A percentile compares a stretch with the other conserved stretches of the same genome.
phyloP scores from a whole-genome alignment of 2,797 vertebrate genomes.

The Etheostoma nigrum region DNA sequence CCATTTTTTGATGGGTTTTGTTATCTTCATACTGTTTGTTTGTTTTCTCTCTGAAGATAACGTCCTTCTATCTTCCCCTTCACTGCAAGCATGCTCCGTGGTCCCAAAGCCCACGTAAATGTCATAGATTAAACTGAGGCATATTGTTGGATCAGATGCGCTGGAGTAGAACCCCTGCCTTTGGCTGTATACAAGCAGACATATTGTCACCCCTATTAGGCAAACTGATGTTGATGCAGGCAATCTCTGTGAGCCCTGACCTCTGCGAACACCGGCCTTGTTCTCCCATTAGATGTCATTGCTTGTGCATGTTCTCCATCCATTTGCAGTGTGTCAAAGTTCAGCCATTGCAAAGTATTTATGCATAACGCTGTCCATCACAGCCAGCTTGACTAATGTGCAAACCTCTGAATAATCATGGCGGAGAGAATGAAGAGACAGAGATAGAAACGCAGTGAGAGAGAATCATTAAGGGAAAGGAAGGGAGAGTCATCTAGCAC shows the following conservation, averaged over 20 bases:
- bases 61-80: constrained; percentile 35
- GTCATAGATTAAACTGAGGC: constrained; percentile 64
- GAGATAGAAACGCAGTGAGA: constrained; percentile 34
- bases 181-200: constrained; percentile 53
- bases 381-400: constrained; percentile 66
- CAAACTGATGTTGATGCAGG: constrained; percentile 50
- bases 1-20: constrained; percentile 25
- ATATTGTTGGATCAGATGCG: constrained; percentile 68
- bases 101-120: constrained; percentile 58
- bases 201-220: constrained; percentile 57
- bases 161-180: constrained; percentile 54
- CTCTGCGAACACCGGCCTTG: constrained; percentile 33
- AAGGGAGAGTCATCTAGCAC: constrained; percentile 56
- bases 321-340: constrained; percentile 74
- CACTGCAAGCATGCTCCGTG: constrained; percentile 23
- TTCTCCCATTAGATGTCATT: constrained; percentile 50
- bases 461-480: constrained; percentile 48
- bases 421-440: constrained; percentile 16
- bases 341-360: constrained; percentile 69
- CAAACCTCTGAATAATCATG: constrained; percentile 72
- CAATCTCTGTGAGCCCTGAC: constrained; percentile 56
- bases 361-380: constrained; percentile 69
- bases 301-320: constrained; percentile 66
- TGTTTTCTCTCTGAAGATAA: constrained; percentile 45
- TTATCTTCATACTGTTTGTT: constrained; percentile 36